Evolutionary conservation across 2,888 invertebrate species (phyloP).

Genomic region (Muschampia plurimacula): DNA sequence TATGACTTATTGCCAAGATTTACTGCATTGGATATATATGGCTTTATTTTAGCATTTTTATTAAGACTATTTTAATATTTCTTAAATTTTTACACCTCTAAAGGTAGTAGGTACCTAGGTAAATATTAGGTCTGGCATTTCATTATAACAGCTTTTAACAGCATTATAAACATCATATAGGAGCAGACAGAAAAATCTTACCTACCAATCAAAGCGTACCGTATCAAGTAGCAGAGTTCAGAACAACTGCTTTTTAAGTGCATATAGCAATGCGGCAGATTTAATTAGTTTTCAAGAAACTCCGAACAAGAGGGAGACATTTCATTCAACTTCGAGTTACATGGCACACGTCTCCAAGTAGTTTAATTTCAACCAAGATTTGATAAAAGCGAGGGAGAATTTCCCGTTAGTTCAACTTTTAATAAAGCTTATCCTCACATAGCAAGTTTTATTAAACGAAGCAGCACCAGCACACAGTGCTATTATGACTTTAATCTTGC

Average conservation of each 20-base stretch:
- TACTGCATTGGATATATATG: too few relatives aligned
- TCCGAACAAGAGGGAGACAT: slow-evolving; percentile 1
- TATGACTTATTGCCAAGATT: too few relatives aligned
- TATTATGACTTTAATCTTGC: slow-evolving; percentile 13
- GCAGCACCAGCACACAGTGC: not conserved
- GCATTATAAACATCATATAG: not conserved
- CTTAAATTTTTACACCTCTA: too few relatives aligned
- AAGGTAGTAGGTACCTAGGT: too few relatives aligned
- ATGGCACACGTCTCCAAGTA: slow-evolving; percentile 19
- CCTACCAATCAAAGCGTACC: not conserved
- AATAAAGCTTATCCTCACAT: slow-evolving; percentile 8
- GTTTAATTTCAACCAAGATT: slow-evolving; percentile 27
- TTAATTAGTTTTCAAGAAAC: slow-evolving; percentile 24
- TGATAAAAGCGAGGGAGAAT: slow-evolving; percentile 26
- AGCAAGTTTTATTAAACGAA: slow-evolving; percentile 13
- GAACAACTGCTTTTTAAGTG: slow-evolving; percentile 8
- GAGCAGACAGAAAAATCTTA: not conserved
- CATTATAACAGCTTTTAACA: too few relatives aligned
- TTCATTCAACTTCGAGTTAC: slow-evolving; percentile 20
- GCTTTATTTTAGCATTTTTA: too few relatives aligned
- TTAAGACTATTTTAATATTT: too few relatives aligned
- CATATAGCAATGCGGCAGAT: not conserved
- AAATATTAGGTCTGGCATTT: too few relatives aligned
- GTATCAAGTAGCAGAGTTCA: not conserved
- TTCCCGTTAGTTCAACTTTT: slow-evolving; percentile 8